A percentile compares a stretch with the other conserved stretches of the same genome.
Conservation (phyloP, 2,113 vertebrate species). For the Pterocles burchelli region DNA sequence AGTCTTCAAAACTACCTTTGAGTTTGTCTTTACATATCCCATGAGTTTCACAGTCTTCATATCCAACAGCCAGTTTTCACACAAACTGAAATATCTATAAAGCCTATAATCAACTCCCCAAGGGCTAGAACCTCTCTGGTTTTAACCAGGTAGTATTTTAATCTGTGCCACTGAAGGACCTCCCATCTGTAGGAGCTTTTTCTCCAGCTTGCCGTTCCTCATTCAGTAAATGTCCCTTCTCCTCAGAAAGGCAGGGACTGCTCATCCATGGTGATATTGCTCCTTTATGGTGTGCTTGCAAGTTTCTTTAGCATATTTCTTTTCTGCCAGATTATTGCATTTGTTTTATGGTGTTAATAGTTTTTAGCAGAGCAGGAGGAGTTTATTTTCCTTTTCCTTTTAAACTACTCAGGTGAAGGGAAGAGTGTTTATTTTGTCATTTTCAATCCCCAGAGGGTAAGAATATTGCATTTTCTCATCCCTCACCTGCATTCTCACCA, state of each 20-base stretch:
- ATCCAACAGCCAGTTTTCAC: neutral
- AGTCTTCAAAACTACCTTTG: neutral
- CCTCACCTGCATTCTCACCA: neutral
- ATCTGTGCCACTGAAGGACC: neutral
- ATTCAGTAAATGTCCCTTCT: neutral
- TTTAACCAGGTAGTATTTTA: neutral
- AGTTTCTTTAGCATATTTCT: neutral
- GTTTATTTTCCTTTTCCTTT: neutral
- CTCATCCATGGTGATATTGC: fast-evolving
- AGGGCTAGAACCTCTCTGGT: neutral
- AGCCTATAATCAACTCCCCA: neutral
- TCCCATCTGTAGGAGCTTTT: neutral
- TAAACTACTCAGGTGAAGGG: neutral
- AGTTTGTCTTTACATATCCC: neutral
- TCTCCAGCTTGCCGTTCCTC: neutral
- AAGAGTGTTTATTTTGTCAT: neutral
- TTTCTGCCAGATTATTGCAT: neutral
- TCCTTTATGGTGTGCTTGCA: neutral
- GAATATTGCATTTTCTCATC: neutral
- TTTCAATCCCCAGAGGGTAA: neutral
- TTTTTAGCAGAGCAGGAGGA: neutral
- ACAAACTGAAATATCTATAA: neutral
- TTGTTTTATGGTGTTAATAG: neutral
- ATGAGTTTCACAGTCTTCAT: neutral
- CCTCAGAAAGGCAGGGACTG: neutral